A percentile compares a stretch with the other conserved stretches of the same genome.
Conservation (phyloP, 2,888 invertebrate species). For the Callimorpha dominula region DNA sequence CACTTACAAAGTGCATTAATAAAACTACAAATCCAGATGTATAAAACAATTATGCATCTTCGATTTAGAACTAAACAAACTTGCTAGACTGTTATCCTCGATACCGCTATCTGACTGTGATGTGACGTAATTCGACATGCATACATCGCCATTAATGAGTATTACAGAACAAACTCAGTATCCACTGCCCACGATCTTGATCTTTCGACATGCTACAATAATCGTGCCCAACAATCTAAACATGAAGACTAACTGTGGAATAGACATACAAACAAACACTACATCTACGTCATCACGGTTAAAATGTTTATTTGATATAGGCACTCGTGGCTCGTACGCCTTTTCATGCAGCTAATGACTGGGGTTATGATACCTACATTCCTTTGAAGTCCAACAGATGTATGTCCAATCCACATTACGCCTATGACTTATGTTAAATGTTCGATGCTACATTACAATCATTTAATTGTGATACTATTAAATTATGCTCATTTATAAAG, state of each 20-base stretch:
- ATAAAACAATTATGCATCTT: slow-evolving; percentile 84
- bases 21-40: slow-evolving; percentile 85
- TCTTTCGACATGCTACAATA: slow-evolving; percentile 36
- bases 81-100: slow-evolving; percentile 68
- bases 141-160: slow-evolving; percentile 70
- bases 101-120: slow-evolving; percentile 76
- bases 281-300: slow-evolving; percentile 37
- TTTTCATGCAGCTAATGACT: slow-evolving; percentile 11
- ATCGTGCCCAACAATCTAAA: slow-evolving; percentile 48
- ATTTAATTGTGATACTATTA: slow-evolving; percentile 47
- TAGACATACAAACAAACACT: slow-evolving; percentile 55
- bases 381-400: slow-evolving; percentile 34
- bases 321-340: slow-evolving; percentile 59
- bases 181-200: slow-evolving; percentile 54
- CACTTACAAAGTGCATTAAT: slow-evolving; percentile 85
- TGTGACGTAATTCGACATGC: slow-evolving; percentile 75
- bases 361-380: neutral
- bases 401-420: slow-evolving; percentile 62
- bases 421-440: slow-evolving; percentile 40
- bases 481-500: slow-evolving; percentile 50
- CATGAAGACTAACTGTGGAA: slow-evolving; percentile 51
- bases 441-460: slow-evolving; percentile 44
- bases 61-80: slow-evolving; percentile 79
- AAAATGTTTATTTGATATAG: slow-evolving; percentile 48
- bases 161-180: slow-evolving; percentile 67